Base-by-base conservation (phyloP, 2,113 vertebrate genomes). In the Menura novaehollandiae region DNA sequence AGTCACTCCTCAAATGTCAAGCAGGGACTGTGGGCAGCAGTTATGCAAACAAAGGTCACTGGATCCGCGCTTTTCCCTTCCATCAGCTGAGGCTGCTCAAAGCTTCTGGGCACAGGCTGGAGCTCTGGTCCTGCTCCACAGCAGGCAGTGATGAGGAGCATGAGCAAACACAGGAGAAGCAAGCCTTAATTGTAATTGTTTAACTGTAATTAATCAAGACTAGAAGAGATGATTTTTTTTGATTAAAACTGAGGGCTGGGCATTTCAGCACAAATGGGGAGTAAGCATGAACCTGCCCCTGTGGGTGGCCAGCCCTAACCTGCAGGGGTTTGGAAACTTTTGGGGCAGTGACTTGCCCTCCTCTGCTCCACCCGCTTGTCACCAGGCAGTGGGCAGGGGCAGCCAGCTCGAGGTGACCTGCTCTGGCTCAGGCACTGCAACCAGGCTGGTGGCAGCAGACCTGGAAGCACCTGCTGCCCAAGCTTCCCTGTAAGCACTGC, bases 181-280 rank as follows among this genome's bases (percentile, higher is more conserved):
- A 76, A 71, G 55, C 27, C 9, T 62, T 67, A 55, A 21, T 28
- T 9, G 4, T 27, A 63, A 43, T 33, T 23, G 7, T 51, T 44
- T n/a, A n/a, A n/a, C n/a, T 66, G 19, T 35, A 71, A n/a, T 16
- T 46, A 39, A 69, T 12, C 0, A 0, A 71, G 33, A 78, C 1
- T 4, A 59, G 44, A 64, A 68, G 17, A 63, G 28, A 35, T 78
- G 4, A 18, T 1, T 46, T 76, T 20, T 85, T 85, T 63, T 7
- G 0, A 46, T 66, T 46, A 72, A 85, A 90, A 49, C n/a, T 41
- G 49, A 88, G 16, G 28, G 15, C 53, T 30, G n/a, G 32, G 7
- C 9, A 7, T 66, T 76, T 56, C 82, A 62, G 30, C 55, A 26
- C 15, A 28, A 82, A 37, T 2, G 1, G 2, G 2, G 15, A 14